phyloP scores from a whole-genome alignment of 2,888 invertebrate species.

The Pseudococcus viburni region DNA sequence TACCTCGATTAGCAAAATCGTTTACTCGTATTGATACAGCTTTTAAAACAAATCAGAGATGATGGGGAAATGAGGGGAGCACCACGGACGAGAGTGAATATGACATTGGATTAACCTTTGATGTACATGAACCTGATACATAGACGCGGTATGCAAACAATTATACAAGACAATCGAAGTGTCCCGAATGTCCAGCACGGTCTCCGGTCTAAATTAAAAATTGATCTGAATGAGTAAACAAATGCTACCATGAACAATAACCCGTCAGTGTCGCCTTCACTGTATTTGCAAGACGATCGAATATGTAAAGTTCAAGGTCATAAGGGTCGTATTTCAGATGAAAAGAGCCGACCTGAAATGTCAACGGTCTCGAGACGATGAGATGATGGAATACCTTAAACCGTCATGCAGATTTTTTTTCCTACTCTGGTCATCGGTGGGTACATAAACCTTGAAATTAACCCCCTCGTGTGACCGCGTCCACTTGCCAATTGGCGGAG shows the following conservation, averaged over 20 bases:
- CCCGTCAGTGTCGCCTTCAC: neutral
- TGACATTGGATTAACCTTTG: constrained; percentile 29
- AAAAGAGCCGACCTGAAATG: constrained; percentile 17
- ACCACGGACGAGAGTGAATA: neutral
- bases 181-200: neutral
- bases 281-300: neutral
- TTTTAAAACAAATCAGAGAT: neutral
- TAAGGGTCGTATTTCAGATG: neutral
- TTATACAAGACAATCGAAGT: neutral
- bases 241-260: constrained; percentile 8
- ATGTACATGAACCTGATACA: neutral
- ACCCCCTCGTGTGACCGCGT: neutral
- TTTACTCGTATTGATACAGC: neutral
- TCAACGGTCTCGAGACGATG: constrained; percentile 2
- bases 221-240: constrained; percentile 24
- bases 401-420: constrained; percentile 4
- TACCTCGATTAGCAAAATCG: neutral
- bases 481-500: neutral
- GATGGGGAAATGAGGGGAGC: neutral
- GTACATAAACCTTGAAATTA: constrained; percentile 39
- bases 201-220: neutral
- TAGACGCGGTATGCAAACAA: neutral
- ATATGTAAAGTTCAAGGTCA: constrained; percentile 26
- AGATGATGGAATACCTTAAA: neutral
- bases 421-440: neutral